Evolutionary conservation across 2,888 invertebrate species (phyloP), one percentile per base, ranked within the genome.

Genomic region (Chloroclysta siterata): DNA sequence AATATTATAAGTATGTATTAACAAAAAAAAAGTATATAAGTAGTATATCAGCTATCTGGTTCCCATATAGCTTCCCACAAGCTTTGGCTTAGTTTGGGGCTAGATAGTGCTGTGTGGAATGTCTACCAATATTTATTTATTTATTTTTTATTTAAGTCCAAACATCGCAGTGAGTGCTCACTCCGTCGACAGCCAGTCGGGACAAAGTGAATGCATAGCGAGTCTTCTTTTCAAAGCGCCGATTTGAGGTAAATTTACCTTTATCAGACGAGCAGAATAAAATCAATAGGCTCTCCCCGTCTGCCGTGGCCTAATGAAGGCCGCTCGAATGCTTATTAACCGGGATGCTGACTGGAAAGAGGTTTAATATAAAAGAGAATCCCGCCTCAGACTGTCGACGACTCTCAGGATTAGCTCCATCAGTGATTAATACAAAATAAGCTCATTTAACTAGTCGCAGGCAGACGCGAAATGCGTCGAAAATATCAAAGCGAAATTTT

Each of bases 271-370:
- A 79, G 75, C 79, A 83, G 83, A 85, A 81, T 81, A 83, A 88
- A 89, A 89, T 89, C 90, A 86, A 90, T 90, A 87, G 79, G 71
- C 73, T 74, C 72, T 73, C 73, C 74, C 76, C 74, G 72, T 68
- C 80, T 73, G 74, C 72, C 78, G 79, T 71, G 81, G 80, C 83
- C 86, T 88, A 87, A 89, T 89, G 87, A 89, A 85, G 79, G 78
- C 78, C 77, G 85, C 81, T 82, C 80, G 79, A 81, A 84, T 81
- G 84, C 84, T 89, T 89, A 88, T 89, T 88, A 86, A 79, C 78
- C 77, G 70, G 73, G 74, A 64, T 74, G 81, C 85, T 84, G 84
- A 84, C 80, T 84, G 70, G 72, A 78, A 83, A 81, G 80, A 44
- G 56, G 75, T 81, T 82, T 80, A 81, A 83, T 81, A 76, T 77